Evolutionary conservation across 2,113 vertebrate species (phyloP).

Genomic region (Rattus rattus): DNA sequence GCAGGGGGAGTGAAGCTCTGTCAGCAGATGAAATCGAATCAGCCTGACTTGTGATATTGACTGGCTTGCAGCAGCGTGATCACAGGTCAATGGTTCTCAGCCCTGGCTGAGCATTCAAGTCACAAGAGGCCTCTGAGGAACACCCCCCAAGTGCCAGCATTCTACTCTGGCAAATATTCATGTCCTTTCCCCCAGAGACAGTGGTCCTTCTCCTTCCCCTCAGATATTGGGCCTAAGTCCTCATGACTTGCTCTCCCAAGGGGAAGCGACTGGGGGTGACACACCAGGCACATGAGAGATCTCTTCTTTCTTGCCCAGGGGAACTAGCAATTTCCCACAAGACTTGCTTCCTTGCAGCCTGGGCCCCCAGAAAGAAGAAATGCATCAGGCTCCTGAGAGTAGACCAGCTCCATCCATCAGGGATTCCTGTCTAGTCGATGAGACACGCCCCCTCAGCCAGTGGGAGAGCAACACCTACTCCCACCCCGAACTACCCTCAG

Average conservation of each 20-base stretch:
- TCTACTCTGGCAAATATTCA: neutral
- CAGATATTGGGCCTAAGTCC: fast-evolving
- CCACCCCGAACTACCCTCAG: neutral
- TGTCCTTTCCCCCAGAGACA: neutral
- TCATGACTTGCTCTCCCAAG: neutral
- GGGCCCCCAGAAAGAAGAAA: neutral
- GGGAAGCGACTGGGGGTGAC: neutral
- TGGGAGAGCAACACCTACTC: too few species aligned
- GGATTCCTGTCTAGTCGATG: neutral
- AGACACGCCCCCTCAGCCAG: neutral
- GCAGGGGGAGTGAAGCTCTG: neutral
- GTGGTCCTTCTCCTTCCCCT: neutral
- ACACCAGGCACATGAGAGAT: too few species aligned
- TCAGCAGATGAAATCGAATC: conserved; percentile 1
- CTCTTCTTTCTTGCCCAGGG: neutral
- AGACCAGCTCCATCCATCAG: neutral
- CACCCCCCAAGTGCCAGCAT: neutral
- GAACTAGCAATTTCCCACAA: neutral
- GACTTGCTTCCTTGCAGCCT: neutral
- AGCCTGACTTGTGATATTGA: neutral
- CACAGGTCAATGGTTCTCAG: neutral
- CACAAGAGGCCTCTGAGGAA: neutral
- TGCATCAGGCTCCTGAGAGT: neutral
- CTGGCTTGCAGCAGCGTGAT: neutral
- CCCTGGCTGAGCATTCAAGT: neutral